Evolutionary conservation across 2,113 vertebrate species (phyloP), one percentile per base, ranked within the genome.

Genomic region (Lonchura striata): DNA sequence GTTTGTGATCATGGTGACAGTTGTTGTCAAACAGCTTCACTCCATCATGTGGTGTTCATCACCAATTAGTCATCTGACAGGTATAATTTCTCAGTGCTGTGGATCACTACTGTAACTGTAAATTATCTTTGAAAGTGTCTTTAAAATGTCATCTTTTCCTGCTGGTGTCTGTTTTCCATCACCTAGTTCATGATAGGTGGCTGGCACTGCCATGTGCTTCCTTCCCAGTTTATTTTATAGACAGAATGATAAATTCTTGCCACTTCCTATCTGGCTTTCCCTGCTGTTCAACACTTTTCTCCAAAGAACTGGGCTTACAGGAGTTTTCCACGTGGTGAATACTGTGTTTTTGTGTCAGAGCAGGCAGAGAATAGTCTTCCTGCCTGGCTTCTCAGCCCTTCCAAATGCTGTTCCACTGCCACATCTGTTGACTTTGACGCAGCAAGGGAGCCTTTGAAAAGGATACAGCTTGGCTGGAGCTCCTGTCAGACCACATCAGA

Each of bases 11-110:
- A 7, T 21, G 84, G 88, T 96, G 96, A 89, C 91, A 93, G 80
- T 59, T 75, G 68, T n/a, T 92, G 94, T 90, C 82, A 72, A 78
- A 81, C 74, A 76, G 76, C 75, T 83, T 90, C 87, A 41, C 64
- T 95, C 78, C 78, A 69, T 97, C 94, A 91, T 96, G 59, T 72
- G 66, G 18, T 90, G 81, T 44, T 97, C 94, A 91, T 95, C 88
- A 86, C 88, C 91, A 97, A 94, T 97, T 96, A 96, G 95, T 92
- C 79, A 64, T 57, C 92, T 96, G 94, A 95, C 91, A 96, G 78
- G 69, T 86, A n/a, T 88, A 95, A 94, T 92, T 96, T 93, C 90
- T 97, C 88, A 88, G 63, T 76, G 53, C 72, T 91, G 60, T 60
- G 75, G 77, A 88, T 93, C 53, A 17, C 82, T 50, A 33, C 57